Evolutionary conservation across 2,113 vertebrate genomes (phyloP), one percentile per base, ranked within the genome.

Genomic region (Scomber scombrus): DNA sequence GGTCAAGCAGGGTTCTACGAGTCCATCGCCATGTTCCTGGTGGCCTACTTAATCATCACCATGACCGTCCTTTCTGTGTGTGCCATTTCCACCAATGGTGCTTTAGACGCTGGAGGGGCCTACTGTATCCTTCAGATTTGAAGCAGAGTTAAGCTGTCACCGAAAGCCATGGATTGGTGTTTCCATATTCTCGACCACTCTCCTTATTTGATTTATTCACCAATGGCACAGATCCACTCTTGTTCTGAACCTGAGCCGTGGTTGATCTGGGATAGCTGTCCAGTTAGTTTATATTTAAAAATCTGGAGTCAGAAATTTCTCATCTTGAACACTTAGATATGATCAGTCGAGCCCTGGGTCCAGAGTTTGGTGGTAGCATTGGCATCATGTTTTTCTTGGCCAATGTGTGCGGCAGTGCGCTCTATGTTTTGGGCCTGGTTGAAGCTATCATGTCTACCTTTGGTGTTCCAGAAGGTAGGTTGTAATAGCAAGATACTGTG

Each of bases 371-470:
- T 0, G 96, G 97, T 73, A 97, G 96, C 80, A 96, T 97, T 0
- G 96, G 97, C 1, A 95, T 97, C 78, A 96, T 97, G 96, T 97
- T 97, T 93, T 97, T 97, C 85, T 90, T 97, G 54, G 97, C 96
- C 63, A 97, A 97, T 0, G 95, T 97, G 29, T 96, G 96, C 4
- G 95, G 95, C 66, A 96, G 96, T 64, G 96, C 96, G 49, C 95
- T 97, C 10, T 97, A 95, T 0, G 73, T 97, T 68, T 87, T 97
- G 82, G 97, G 97, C 1, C 90, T 97, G 87, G 96, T 97, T 46
- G 97, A 97, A 71, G 95, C 96, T 0, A 73, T 97, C 16, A 71
- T 96, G 23, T 94, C 95, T 71, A 91, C 92, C 74, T 97, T 97
- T 46, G 96, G 96, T 1, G 63, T 92, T 18, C 92, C 89, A 0